Conservation (phyloP, 2,888 invertebrate species). For the Polymixis flavicincta region DNA sequence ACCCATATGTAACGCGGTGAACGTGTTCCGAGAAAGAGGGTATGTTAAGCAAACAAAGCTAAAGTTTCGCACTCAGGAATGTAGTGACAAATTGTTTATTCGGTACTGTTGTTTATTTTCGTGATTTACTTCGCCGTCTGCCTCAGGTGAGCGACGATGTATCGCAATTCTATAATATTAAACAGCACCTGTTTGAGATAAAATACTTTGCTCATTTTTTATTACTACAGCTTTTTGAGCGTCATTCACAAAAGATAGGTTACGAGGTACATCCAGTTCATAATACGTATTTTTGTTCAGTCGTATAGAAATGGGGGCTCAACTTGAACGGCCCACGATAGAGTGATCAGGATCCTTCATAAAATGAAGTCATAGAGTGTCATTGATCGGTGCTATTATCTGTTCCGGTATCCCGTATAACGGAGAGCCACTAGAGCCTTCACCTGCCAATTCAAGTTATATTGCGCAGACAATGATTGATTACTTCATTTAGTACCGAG, state of each 20-base stretch:
- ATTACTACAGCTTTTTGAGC: not conserved
- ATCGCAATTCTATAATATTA: slow-evolving; percentile 10
- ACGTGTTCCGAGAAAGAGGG: slow-evolving; percentile 85
- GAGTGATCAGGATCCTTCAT: slow-evolving; percentile 34
- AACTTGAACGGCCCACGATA: slow-evolving; percentile 26
- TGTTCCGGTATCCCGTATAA: slow-evolving; percentile 7
- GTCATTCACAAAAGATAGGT: not conserved
- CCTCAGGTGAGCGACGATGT: slow-evolving; percentile 15
- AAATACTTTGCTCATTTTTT: not conserved
- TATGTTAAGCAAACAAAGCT: slow-evolving; percentile 67
- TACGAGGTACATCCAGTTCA: not conserved
- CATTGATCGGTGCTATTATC: slow-evolving; percentile 47
- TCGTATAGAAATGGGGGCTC: slow-evolving; percentile 21
- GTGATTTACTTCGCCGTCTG: slow-evolving; percentile 25
- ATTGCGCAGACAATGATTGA: slow-evolving; percentile 50
- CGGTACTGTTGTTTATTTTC: slow-evolving; percentile 26
- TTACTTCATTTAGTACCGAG: slow-evolving; percentile 30
- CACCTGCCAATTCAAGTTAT: slow-evolving; percentile 44
- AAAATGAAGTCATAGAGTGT: slow-evolving; percentile 44
- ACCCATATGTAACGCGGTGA: slow-evolving; percentile 83
- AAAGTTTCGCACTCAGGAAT: slow-evolving; percentile 39
- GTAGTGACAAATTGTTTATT: slow-evolving; percentile 41
- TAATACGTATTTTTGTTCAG: slow-evolving; percentile 10
- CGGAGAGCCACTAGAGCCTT: slow-evolving; percentile 24
- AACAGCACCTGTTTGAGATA: slow-evolving; percentile 9